Percentiles rank a stretch among this genome's conserved stretches.
phyloP scores from a whole-genome alignment of 2,113 vertebrate species.

The Urocynchramus pylzowi region DNA sequence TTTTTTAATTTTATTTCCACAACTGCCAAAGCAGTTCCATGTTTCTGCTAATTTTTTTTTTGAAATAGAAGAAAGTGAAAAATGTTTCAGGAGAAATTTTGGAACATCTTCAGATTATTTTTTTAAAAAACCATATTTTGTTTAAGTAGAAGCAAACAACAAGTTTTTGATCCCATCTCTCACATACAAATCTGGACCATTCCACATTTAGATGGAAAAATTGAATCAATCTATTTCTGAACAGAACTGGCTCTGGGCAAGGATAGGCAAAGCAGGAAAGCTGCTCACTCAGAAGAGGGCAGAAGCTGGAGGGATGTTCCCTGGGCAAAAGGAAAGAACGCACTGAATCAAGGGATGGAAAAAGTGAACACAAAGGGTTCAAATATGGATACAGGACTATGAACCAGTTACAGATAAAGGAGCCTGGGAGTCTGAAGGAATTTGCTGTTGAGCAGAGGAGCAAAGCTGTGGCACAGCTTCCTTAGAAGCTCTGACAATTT shows the following conservation, averaged over 20 bases:
- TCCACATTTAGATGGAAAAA: neutral
- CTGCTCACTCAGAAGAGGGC: neutral
- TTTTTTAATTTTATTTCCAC: neutral
- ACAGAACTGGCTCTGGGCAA: neutral
- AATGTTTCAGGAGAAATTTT: slow-evolving; percentile 3
- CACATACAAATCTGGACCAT: neutral
- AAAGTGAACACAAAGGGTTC: neutral
- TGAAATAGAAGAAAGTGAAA: neutral
- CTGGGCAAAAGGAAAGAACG: neutral
- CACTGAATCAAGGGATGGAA: neutral
- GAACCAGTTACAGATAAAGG: neutral
- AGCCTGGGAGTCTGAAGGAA: neutral
- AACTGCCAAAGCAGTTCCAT: neutral
- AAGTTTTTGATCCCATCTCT: slow-evolving; percentile 43
- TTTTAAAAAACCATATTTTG: neutral
- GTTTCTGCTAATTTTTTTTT: slow-evolving; percentile 4
- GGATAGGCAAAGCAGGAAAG: neutral
- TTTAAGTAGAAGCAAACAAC: slow-evolving; percentile 49
- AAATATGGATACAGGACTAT: neutral
- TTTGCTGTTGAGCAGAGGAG: neutral
- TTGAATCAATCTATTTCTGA: neutral
- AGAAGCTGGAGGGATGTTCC: neutral
- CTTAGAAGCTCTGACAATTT: neutral
- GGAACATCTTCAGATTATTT: neutral
- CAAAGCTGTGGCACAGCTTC: neutral